These are phyloP conservation scores for Azemiops feae DNA, from an alignment of 2,113 vertebrate genomes.

Conservation along the genomic window DNA sequence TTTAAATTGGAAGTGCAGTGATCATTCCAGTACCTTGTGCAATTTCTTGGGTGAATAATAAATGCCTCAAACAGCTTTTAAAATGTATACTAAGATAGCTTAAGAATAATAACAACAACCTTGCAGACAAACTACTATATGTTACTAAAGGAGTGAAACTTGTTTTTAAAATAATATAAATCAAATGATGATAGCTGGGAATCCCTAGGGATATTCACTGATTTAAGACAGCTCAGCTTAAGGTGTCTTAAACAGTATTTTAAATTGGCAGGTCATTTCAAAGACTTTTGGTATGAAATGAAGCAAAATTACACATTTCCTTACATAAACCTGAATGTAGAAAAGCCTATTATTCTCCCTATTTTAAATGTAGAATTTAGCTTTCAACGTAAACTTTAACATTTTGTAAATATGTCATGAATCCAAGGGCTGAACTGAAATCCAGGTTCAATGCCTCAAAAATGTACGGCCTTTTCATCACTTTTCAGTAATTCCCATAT, in stretches of 20 bases:
- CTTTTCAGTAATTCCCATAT: not conserved
- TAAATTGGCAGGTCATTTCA: conserved; percentile 27
- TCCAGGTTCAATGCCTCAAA: not conserved
- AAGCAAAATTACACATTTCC: not conserved
- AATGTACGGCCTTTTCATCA: not conserved
- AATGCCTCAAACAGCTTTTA: not conserved
- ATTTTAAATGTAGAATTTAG: not conserved
- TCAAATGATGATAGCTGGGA: not conserved
- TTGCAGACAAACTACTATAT: not conserved
- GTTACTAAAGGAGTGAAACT: conserved; percentile 12
- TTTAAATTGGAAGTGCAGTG: conserved; percentile 7
- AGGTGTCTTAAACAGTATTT: not conserved
- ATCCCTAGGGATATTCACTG: not conserved
- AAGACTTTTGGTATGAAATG: conserved; percentile 21
- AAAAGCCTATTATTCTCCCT: not conserved
- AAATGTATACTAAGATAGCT: conserved; percentile 15
- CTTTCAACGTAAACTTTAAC: not conserved
- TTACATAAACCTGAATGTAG: conserved; percentile 4
- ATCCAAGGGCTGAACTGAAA: not conserved
- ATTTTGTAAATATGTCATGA: not conserved
- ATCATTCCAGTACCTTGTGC: not conserved
- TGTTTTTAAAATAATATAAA: not conserved
- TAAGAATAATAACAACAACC: conserved; percentile 1
- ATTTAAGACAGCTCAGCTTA: not conserved
- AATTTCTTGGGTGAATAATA: conserved; percentile 18